Evolutionary conservation across 2,888 invertebrate genomes (phyloP).

Genomic region (Trisateles emortualis): DNA sequence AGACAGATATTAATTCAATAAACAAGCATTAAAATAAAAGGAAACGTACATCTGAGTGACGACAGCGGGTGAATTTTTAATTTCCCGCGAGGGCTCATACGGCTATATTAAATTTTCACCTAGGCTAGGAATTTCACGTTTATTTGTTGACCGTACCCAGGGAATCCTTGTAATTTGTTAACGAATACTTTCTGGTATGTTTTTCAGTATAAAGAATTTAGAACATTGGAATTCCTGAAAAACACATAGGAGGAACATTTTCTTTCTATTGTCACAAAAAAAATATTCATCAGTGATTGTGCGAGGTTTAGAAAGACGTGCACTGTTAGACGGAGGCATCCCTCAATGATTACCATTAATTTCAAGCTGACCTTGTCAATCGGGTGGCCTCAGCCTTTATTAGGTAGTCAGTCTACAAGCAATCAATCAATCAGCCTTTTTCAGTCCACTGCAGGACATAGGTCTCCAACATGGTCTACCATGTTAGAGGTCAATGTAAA

Average conservation of each 20-base stretch:
- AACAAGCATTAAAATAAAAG: slow-evolving; percentile 41
- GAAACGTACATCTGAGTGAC: slow-evolving; percentile 38
- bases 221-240: neutral
- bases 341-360: too few relatives aligned
- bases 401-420: too few relatives aligned
- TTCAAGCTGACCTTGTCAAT: too few relatives aligned
- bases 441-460: too few relatives aligned
- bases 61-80: slow-evolving; percentile 48
- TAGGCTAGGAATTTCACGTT: slow-evolving; percentile 26
- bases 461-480: too few relatives aligned
- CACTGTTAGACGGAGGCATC: neutral
- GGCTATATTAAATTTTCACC: slow-evolving; percentile 48
- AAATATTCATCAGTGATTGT: too few relatives aligned
- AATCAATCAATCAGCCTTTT: too few relatives aligned
- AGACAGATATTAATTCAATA: slow-evolving; percentile 25
- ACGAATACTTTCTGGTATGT: slow-evolving; percentile 3
- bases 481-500: too few relatives aligned
- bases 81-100: slow-evolving; percentile 53
- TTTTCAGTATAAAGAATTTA: neutral
- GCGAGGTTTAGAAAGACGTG: too few relatives aligned
- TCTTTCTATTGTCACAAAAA: too few relatives aligned
- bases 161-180: slow-evolving; percentile 14
- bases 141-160: slow-evolving; percentile 14
- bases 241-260: too few relatives aligned
- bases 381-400: too few relatives aligned